Evolutionary conservation across 2,888 invertebrate species (phyloP), one percentile per base, ranked within the genome.

Genomic region (Poecilobothrus nobilitatus): DNA sequence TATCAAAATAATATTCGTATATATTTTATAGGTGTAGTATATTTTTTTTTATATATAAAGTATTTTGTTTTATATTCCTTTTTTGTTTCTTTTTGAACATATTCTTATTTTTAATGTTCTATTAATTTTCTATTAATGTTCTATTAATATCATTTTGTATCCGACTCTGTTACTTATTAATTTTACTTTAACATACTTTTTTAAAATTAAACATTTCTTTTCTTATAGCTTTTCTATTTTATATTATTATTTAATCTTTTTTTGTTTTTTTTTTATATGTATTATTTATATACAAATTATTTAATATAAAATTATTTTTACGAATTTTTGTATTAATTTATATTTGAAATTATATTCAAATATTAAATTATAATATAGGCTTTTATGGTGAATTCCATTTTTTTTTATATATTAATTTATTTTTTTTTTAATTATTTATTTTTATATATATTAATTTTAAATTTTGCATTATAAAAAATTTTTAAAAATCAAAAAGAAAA

Each of bases 331-430:
- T 10, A 37, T 37, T 37, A 10, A 63, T 63, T 15, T 64, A 53
- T 64, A 53, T 53, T 66, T 68, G 27, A 18, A 34, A 61, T 2
- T 66, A 37, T 37, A 27, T 68, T 65, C 15, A 27, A 68, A 63
- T 63, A 41, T 66, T 22, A 65, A 33, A 22, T 65, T 53, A 65
- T 37, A 22, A 34, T 68, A 34, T 67, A 66, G 18, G 41, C 22
- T 44, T 53, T 37, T 63, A 64, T 67, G 41, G 41, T 20, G 63
- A 63, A 67, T 41, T 63, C 63, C 66, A 66, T 63, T 63, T 64
- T n/a, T 63, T 64, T 33, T 66, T 66, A n/a, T n/a, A n/a, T 37
- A 7, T 65, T 37, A 37, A 34, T 66, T 66, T 22, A 41, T 66
- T 65, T 64, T 64, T 21, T 69, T 37, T 18, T 33, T 61, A 27